These are phyloP conservation scores for Pseudocheirus occidentalis DNA, from an alignment of 2,797 vertebrate species.

Conservation along the genomic window DNA sequence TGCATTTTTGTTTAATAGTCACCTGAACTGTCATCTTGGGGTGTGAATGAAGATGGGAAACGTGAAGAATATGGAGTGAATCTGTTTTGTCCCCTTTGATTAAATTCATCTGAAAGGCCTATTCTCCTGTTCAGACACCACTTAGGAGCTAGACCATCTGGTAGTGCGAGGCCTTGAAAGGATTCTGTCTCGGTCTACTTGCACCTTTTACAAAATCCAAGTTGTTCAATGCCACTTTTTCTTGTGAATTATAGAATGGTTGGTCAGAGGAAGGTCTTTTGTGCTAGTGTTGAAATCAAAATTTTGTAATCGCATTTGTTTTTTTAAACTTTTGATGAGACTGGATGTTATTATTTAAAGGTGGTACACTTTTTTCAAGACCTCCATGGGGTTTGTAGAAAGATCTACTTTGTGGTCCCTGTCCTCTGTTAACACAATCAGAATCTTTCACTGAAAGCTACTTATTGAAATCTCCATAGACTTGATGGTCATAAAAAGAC, in stretches of 20 bases:
- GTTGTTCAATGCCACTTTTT: conserved; percentile 69
- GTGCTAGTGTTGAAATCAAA: conserved; percentile 57
- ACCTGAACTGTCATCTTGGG: conserved; percentile 63
- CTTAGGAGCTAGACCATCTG: neutral
- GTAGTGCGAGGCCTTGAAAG: conserved; percentile 67
- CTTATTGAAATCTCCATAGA: neutral
- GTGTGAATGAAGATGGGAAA: conserved; percentile 62
- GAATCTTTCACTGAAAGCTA: conserved; percentile 64
- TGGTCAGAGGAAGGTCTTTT: conserved; percentile 61
- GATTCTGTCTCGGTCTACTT: conserved; percentile 64
- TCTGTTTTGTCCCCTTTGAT: neutral
- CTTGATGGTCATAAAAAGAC: conserved; percentile 60
- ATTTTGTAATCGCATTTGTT: conserved; percentile 26
- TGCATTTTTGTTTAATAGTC: conserved; percentile 73
- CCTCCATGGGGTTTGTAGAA: conserved; percentile 50
- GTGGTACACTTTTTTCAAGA: conserved; percentile 65
- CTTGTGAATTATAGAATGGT: conserved; percentile 68
- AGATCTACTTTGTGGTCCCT: conserved; percentile 57
- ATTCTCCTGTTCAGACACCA: neutral
- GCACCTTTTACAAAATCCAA: conserved; percentile 75
- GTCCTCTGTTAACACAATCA: conserved; percentile 67
- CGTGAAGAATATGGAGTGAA: neutral
- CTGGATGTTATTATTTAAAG: conserved; percentile 49
- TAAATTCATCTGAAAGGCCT: neutral
- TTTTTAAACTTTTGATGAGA: conserved; percentile 18